Conservation (phyloP, 2,113 vertebrate genomes). For the Acanthochromis polyacanthus region DNA sequence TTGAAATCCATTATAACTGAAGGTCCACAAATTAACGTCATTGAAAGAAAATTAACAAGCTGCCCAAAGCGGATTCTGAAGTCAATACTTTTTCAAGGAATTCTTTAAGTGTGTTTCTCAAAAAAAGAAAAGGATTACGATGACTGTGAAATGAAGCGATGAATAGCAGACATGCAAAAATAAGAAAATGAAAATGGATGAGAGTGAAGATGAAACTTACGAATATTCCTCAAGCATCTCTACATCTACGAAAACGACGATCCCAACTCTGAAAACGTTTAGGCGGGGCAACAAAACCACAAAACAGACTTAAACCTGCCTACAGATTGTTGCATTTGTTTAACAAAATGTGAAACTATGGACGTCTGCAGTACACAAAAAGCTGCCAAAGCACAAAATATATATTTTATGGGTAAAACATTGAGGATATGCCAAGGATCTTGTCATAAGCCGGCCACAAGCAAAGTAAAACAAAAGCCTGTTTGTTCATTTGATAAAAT, state of each 20-base stretch:
- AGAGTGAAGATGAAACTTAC: slow-evolving; percentile 85
- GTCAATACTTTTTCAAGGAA: background rate
- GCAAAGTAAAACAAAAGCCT: background rate
- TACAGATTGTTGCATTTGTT: background rate
- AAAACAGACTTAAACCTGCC: slow-evolving; percentile 51
- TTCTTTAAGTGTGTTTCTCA: background rate
- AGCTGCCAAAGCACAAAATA: background rate
- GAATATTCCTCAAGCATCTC: slow-evolving; percentile 85
- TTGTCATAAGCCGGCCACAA: background rate
- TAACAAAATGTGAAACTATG: background rate
- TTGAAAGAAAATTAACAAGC: background rate
- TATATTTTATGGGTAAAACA: slow-evolving; percentile 30
- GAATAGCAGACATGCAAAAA: slow-evolving; percentile 24
- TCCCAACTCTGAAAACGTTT: slow-evolving; percentile 85
- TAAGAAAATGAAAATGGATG: slow-evolving; percentile 26
- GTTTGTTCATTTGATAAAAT: background rate
- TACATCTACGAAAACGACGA: slow-evolving; percentile 90
- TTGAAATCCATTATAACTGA: background rate
- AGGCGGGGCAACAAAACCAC: slow-evolving; percentile 65
- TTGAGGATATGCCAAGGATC: background rate
- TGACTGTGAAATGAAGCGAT: slow-evolving; percentile 23
- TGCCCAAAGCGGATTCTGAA: background rate
- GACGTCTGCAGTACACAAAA: background rate
- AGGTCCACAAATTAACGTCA: background rate
- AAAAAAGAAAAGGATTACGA: background rate